Base-by-base conservation (phyloP, 2,888 invertebrate species). In the Hypselothyrea guttata region DNA sequence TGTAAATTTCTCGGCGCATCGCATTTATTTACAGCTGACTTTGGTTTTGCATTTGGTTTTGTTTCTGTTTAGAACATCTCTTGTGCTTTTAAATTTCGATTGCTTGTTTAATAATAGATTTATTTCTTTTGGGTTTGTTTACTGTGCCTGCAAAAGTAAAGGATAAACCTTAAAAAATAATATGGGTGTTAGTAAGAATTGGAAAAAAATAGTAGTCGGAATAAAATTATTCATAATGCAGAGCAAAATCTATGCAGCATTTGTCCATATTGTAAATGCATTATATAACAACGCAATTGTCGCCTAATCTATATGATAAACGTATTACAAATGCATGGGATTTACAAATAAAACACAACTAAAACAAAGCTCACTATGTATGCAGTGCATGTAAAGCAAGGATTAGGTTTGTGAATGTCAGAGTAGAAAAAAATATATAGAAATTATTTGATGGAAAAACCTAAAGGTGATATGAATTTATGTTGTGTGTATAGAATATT, bases 141-240 rank as follows among this genome's bases (percentile, higher is more conserved):
- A 90, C 89, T 90, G 89, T 90, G 89, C 90, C 89, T 90, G 89
- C 88, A 90, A 90, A 87, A 90, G 89, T 90, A 90, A 88, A 89
- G 90, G 89, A 89, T 90, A 90, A 89, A 89, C 89, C 90, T 90
- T 90, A 90, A 89, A 89, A 89, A 89, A 89, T 90, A 89, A 89
- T 89, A 89, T 87, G 89, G 87, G 89, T 89, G 89, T 89, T 89
- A 89, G 89, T 89, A 89, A 88, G 78, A 89, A 89, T 88, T 86
- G 85, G 87, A 89, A 86, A 89, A 89, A 88, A 89, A 86, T 88
- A 86, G 86, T 82, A 88, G 60, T 59, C 71, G 63, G 75, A 87
- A 87, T 84, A 87, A 88, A 88, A 86, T 64, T 62, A 84, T 71
- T 68, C 71, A 57, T 59, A 72, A 81, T 81, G 81, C 81, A 75